Conservation (phyloP, 2,888 invertebrate species). For the Noctua janthina region DNA sequence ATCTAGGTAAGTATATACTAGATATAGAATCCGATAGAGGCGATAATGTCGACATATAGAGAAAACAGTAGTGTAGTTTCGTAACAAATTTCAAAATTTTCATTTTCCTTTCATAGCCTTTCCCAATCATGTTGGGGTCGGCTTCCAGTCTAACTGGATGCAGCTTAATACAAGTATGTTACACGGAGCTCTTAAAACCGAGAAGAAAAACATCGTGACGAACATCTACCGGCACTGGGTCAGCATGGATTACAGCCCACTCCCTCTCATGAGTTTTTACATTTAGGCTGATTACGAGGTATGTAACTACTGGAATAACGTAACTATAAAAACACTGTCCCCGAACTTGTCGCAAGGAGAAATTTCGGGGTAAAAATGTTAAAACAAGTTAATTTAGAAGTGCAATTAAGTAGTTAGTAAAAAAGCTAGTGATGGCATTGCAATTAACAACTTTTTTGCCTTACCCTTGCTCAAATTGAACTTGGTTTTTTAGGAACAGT, state of each 20-base stretch:
- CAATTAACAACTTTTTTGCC: background rate
- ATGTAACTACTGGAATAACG: background rate
- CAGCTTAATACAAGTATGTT: background rate
- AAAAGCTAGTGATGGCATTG: constrained; percentile 14
- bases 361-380: constrained; percentile 29
- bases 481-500: background rate
- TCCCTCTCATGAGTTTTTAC: background rate
- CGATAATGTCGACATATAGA: background rate
- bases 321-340: background rate
- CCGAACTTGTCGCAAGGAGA: background rate
- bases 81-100: background rate
- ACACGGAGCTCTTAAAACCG: background rate
- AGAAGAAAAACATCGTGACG: background rate
- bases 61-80: background rate
- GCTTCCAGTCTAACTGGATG: background rate
- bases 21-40: background rate
- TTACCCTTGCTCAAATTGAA: background rate
- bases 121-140: background rate
- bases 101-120: too few species aligned
- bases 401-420: constrained; percentile 14
- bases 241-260: background rate
- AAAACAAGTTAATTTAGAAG: constrained; percentile 37
- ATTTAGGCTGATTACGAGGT: background rate
- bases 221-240: background rate
- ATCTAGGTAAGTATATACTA: background rate